These are phyloP conservation scores for Glandiceps talaboti DNA, from an alignment of 53 echinoderm and acorn worm genomes.

Conservation along the genomic window DNA sequence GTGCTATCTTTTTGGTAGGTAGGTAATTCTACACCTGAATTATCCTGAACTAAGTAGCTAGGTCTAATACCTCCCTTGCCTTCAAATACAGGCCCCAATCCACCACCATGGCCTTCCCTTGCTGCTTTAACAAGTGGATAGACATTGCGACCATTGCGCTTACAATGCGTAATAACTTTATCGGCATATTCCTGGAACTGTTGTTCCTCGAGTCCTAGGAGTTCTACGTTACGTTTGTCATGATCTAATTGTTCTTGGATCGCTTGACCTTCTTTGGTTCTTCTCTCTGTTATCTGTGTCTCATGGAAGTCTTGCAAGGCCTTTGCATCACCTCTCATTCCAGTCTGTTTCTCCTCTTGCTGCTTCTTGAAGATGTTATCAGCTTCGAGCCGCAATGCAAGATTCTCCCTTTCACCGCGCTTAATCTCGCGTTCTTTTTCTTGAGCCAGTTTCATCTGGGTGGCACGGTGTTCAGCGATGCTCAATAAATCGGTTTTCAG, in stretches of 20 bases:
- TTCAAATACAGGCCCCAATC: slow-evolving; percentile 85
- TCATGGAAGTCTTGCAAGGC: slow-evolving; percentile 50
- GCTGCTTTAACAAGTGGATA: slow-evolving; percentile 90
- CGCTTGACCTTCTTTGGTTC: slow-evolving; percentile 7
- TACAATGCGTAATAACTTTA: slow-evolving; percentile 80
- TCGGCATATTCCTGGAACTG: slow-evolving; percentile 93
- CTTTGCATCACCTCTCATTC: slow-evolving; percentile 31
- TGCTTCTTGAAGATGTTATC: slow-evolving; percentile 76
- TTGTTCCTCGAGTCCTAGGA: slow-evolving; percentile 70
- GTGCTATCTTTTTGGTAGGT: slow-evolving; percentile 78
- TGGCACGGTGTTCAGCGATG: slow-evolving; percentile 48
- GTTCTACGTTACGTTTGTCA: slow-evolving; percentile 83
- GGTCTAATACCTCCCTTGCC: slow-evolving; percentile 92
- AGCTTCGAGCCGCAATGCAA: slow-evolving; percentile 74
- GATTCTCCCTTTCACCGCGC: slow-evolving; percentile 51
- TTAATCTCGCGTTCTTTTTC: slow-evolving; percentile 51
- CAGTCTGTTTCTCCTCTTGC: slow-evolving; percentile 56
- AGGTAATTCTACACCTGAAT: slow-evolving; percentile 68
- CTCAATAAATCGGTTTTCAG: slow-evolving; percentile 41
- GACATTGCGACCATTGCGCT: slow-evolving; percentile 67
- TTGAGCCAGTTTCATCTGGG: slow-evolving; percentile 37
- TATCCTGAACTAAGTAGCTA: slow-evolving; percentile 78
- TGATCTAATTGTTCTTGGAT: slow-evolving; percentile 59
- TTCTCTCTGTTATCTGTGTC: slow-evolving; percentile 47
- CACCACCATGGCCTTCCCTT: slow-evolving; percentile 87